phyloP scores from a whole-genome alignment of 2,888 invertebrate genomes.

The Ariolimax columbianus region DNA sequence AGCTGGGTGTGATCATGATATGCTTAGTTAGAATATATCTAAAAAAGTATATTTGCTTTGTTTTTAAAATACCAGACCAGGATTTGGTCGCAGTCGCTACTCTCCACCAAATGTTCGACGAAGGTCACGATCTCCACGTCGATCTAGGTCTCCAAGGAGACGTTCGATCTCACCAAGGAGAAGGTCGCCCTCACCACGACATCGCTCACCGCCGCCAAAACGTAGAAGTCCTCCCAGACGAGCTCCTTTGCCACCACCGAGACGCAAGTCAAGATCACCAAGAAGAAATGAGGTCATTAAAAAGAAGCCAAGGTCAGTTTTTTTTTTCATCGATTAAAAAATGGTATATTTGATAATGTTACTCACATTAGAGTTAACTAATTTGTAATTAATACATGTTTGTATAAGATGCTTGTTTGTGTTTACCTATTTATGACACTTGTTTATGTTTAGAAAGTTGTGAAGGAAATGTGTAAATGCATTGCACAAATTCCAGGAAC shows the following conservation, averaged over 20 bases:
- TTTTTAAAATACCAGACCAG: slow-evolving; percentile 11
- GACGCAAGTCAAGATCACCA: slow-evolving; percentile 53
- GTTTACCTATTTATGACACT: neutral
- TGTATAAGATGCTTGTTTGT: neutral
- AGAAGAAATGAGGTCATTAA: slow-evolving; percentile 53
- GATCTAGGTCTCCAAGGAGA: slow-evolving; percentile 56
- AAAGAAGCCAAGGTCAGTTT: slow-evolving; percentile 36
- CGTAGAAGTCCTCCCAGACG: slow-evolving; percentile 60
- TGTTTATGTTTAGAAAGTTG: neutral
- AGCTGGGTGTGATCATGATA: neutral
- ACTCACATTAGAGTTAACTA: too few relatives aligned
- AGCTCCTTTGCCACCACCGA: slow-evolving; percentile 56
- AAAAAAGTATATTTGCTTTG: neutral
- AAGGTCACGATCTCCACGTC: slow-evolving; percentile 63
- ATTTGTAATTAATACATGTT: neutral
- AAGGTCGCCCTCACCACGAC: slow-evolving; percentile 57
- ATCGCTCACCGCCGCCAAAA: slow-evolving; percentile 61
- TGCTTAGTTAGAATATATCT: neutral
- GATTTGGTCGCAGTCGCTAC: slow-evolving; percentile 43
- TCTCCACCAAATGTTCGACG: slow-evolving; percentile 33
- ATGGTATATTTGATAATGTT: too few relatives aligned
- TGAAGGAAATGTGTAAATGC: too few relatives aligned
- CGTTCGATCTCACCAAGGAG: slow-evolving; percentile 54
- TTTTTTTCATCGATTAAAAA: neutral
- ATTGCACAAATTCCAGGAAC: too few relatives aligned